Percentiles rank a stretch among this genome's conserved stretches.
Conservation (phyloP, 2,113 vertebrate species). For the Seriola aureovittata region DNA sequence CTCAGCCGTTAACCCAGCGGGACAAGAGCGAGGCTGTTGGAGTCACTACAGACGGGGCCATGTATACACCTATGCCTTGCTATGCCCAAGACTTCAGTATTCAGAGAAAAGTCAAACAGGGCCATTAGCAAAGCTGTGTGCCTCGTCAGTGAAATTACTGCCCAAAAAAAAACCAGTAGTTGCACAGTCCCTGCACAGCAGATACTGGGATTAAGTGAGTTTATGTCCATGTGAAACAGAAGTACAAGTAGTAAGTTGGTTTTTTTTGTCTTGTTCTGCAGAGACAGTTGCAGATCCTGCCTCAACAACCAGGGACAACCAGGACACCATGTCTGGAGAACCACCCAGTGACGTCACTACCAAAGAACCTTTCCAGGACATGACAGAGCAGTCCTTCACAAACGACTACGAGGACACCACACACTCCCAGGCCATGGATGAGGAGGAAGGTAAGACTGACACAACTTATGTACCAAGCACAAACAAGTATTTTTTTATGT, state of each 20-base stretch:
- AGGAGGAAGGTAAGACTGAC: slow-evolving; percentile 79
- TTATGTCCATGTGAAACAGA: neutral
- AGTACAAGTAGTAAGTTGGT: neutral
- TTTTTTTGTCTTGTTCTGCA: slow-evolving; percentile 29
- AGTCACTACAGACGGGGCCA: slow-evolving; percentile 54
- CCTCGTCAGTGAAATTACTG: slow-evolving; percentile 9
- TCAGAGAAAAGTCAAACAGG: slow-evolving; percentile 30
- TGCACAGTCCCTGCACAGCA: neutral
- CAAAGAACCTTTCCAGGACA: slow-evolving; percentile 71
- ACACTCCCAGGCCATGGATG: slow-evolving; percentile 78
- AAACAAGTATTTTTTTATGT: neutral
- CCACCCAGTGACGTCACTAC: slow-evolving; percentile 85
- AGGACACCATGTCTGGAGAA: slow-evolving; percentile 90
- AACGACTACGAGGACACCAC: slow-evolving; percentile 87
- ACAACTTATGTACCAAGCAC: neutral
- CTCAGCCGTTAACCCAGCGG: slow-evolving; percentile 35
- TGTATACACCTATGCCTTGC: slow-evolving; percentile 20
- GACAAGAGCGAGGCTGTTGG: slow-evolving; percentile 61
- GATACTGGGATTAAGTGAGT: neutral
- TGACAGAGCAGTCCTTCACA: slow-evolving; percentile 79
- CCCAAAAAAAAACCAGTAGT: slow-evolving; percentile 22
- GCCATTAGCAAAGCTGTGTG: slow-evolving; percentile 3
- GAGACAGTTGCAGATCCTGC: slow-evolving; percentile 72
- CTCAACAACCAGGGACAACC: slow-evolving; percentile 88
- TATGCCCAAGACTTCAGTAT: slow-evolving; percentile 4